phyloP scores from a whole-genome alignment of 2,888 invertebrate genomes.

The Pseudoips prasinana region DNA sequence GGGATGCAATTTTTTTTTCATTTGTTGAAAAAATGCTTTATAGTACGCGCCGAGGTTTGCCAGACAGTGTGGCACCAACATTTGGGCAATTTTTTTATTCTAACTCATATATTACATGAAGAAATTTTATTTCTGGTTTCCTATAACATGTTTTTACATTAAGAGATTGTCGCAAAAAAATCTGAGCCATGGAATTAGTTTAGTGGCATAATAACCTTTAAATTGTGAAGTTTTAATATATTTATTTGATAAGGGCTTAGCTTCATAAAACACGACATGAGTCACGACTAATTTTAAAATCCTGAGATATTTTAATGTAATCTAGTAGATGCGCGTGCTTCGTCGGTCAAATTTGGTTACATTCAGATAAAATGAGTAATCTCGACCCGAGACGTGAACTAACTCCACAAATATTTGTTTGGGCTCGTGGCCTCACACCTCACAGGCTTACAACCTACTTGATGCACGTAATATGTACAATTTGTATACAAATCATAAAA shows the following conservation, averaged over 20 bases:
- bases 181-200: too few species aligned
- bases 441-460: conserved; percentile 26
- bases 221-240: too few species aligned
- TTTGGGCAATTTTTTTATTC: conserved; percentile 52
- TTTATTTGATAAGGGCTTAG: too few species aligned
- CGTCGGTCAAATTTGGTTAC: conserved; percentile 58
- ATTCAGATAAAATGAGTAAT: conserved; percentile 67
- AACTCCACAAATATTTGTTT: conserved; percentile 67
- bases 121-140: too few species aligned
- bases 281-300: conserved; percentile 2
- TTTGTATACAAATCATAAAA: conserved; percentile 25
- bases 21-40: conserved; percentile 49
- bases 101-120: too few species aligned
- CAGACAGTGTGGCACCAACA: conserved; percentile 71
- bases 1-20: conserved; percentile 54
- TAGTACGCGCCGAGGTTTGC: conserved; percentile 43
- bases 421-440: conserved; percentile 49
- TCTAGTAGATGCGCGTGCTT: conserved; percentile 33
- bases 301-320: conserved; percentile 19
- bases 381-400: conserved; percentile 53
- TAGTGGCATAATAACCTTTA: too few species aligned
- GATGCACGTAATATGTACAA: conserved; percentile 25
- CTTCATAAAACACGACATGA: too few species aligned
- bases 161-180: too few species aligned
- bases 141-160: too few species aligned